phyloP scores from a whole-genome alignment of 2,797 vertebrate genomes.

The Mus minutoides region DNA sequence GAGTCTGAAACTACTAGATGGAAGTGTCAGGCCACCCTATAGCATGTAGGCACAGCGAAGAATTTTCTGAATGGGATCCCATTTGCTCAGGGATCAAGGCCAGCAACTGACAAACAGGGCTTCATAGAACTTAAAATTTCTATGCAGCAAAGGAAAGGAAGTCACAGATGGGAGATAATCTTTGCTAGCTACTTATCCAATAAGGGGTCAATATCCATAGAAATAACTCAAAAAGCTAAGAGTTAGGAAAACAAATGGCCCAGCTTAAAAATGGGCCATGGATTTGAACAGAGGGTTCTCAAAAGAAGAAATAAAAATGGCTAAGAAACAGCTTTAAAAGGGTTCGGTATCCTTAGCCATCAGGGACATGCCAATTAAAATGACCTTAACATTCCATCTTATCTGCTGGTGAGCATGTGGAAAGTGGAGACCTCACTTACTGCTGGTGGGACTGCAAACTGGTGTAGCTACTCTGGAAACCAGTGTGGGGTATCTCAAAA shows the following conservation, averaged over 20 bases:
- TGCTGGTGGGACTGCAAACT: background rate
- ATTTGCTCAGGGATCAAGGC: background rate
- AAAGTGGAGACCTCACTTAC: background rate
- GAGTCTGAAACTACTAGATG: background rate
- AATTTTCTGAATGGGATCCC: background rate
- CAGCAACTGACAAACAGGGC: background rate
- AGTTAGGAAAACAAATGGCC: background rate
- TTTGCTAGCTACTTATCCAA: background rate
- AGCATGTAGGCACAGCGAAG: background rate
- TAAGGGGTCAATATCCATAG: background rate
- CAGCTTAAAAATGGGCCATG: background rate
- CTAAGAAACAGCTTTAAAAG: background rate
- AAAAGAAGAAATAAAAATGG: background rate
- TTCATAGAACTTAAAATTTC: background rate
- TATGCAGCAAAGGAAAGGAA: background rate
- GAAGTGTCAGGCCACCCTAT: background rate
- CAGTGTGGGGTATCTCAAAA: background rate
- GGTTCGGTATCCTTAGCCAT: background rate
- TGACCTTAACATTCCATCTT: background rate
- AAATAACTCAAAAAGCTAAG: background rate
- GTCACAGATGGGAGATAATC: background rate
- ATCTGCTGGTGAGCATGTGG: too few relatives aligned
- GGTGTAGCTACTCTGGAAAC: too few relatives aligned
- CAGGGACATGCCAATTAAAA: background rate
- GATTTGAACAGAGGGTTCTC: background rate